Evolutionary conservation across 1,140 invertebrate genomes (phyloP), one percentile per base, ranked within the genome.

Genomic region (Apis florea): DNA sequence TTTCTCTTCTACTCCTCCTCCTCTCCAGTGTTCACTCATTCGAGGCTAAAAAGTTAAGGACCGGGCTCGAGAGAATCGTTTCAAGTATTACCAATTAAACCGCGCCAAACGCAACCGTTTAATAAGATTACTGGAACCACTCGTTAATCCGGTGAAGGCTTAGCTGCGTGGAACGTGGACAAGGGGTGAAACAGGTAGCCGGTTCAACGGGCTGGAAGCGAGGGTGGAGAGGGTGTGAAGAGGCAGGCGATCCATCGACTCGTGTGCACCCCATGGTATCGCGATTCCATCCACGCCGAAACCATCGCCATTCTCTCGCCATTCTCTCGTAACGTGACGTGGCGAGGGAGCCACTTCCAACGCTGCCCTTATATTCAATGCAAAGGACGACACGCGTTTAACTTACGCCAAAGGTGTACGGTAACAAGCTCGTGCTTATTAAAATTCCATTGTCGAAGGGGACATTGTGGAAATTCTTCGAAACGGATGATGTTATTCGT

Each of bases 171-270:
- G 58, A 15, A n/a, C 17, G 40, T 63, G 59, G 40, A 75, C 70
- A 75, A 67, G 51, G 61, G n/a, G n/a, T 31, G 51, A 64, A 75
- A 58, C 61, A 75, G 71, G 79, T 81, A 81, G 71, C 51, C 53
- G 63, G 63, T 67, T 81, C 71, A 81, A 81, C 63, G 79, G 53
- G 59, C 53, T 67, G 79, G 71, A 81, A 81, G 40, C 15, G 24
- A 40, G 72, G 40, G 61, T 31, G 54, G 17, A 61, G 70, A n/a
- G 9, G 54, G 79, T 81, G 79, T 75, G 53, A 75, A 75, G 75
- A 71, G 79, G 71, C 79, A 81, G 75, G 79, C 75, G 71, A 53
- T 71, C 56, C 68, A 51, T n/a, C 61, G 70, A 68, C 64, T 68
- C 66, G 31, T 17, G 54, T 49, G 49, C 58, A 40, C 12, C 74